Conservation (phyloP, 2,797 vertebrate genomes). For the Alca torda region DNA sequence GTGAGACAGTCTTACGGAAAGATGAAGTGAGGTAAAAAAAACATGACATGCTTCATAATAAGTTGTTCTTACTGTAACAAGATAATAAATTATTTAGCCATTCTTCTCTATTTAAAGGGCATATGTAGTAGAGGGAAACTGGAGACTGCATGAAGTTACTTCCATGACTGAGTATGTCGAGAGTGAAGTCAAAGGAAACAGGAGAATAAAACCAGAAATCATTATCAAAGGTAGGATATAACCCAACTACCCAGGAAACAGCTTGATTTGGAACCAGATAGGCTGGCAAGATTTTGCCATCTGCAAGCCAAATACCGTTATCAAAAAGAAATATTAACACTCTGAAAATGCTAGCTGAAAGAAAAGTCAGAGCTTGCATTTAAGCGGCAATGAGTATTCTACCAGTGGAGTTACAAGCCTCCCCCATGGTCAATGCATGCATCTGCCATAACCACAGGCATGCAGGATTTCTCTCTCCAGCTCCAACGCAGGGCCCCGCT, state of each 20-base stretch:
- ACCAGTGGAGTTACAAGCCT: neutral
- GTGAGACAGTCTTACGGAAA: neutral
- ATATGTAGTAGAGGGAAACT: neutral
- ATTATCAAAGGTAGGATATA: neutral
- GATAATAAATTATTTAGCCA: neutral
- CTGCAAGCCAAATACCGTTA: neutral
- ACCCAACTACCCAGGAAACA: neutral
- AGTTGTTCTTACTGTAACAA: neutral
- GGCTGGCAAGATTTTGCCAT: neutral
- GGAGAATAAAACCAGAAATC: neutral
- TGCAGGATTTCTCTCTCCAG: neutral
- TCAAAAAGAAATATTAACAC: neutral
- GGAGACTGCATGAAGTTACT: neutral
- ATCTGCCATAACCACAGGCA: neutral
- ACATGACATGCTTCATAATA: neutral
- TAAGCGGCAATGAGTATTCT: neutral
- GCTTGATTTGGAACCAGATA: neutral
- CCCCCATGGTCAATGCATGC: rapidly evolving
- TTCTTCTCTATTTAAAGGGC: neutral
- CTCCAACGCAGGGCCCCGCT: neutral
- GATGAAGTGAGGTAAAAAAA: neutral
- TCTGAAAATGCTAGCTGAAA: neutral
- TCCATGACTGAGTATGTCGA: neutral
- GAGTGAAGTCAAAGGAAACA: neutral
- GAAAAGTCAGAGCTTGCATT: neutral